phyloP scores from a whole-genome alignment of 2,113 vertebrate genomes.

The Varanus salvator region DNA sequence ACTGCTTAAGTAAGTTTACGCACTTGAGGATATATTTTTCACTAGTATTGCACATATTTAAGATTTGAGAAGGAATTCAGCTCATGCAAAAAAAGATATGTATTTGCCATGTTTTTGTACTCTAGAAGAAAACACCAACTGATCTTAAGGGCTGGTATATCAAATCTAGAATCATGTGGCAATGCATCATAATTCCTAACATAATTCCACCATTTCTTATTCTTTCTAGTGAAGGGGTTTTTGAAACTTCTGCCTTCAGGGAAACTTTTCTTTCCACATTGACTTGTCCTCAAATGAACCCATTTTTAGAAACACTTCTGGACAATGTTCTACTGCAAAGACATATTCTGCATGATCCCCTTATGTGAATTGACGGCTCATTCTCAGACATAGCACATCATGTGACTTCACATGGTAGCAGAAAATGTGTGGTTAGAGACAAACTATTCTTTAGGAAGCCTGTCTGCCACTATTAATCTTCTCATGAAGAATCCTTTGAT shows the following conservation, averaged over 20 bases:
- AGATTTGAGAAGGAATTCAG: conserved; percentile 63
- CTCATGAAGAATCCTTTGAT: background rate
- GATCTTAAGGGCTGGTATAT: background rate
- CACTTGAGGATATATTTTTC: conserved; percentile 58
- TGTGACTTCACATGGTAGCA: background rate
- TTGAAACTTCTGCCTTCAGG: no score
- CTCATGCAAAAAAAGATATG: conserved; percentile 60
- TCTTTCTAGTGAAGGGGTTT: background rate
- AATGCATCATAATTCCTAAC: background rate
- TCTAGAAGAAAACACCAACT: background rate
- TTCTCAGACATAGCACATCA: background rate
- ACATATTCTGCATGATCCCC: background rate
- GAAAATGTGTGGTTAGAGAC: background rate
- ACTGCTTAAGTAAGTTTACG: conserved; percentile 70
- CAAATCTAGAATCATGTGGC: background rate
- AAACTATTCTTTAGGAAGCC: background rate
- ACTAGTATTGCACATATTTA: conserved; percentile 60
- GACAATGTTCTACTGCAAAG: background rate
- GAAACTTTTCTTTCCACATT: background rate
- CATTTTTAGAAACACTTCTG: background rate
- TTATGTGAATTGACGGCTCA: background rate
- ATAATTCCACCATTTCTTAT: background rate
- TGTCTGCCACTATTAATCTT: background rate
- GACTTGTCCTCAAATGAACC: background rate
- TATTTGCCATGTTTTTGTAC: background rate